Conservation (phyloP, 2,113 vertebrate genomes). For the Chamaea fasciata region DNA sequence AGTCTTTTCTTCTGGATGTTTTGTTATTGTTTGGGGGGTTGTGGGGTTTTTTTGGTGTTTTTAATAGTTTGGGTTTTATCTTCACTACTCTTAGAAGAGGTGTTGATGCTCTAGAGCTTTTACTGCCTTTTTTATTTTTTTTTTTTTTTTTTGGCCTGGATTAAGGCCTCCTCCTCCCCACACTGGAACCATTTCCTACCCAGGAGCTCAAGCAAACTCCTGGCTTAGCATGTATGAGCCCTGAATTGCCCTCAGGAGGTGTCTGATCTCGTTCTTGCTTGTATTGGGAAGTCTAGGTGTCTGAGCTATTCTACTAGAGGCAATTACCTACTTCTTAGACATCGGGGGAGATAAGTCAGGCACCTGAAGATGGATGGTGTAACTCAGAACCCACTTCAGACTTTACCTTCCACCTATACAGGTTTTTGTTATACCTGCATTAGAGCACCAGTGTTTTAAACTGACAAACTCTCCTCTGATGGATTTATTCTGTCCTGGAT, state of each 20-base stretch:
- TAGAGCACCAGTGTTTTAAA: background rate
- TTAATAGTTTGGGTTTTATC: background rate
- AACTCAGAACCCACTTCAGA: background rate
- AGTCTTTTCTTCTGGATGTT: background rate
- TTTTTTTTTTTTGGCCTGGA: background rate
- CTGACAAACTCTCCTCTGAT: background rate
- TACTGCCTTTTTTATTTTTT: background rate
- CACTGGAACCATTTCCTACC: background rate
- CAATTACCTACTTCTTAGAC: background rate
- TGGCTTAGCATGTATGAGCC: background rate
- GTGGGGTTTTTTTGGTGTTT: background rate
- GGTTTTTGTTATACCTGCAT: background rate
- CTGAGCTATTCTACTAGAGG: background rate
- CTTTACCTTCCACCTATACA: background rate
- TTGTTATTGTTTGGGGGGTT: background rate
- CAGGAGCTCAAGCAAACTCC: background rate
- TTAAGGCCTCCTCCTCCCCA: background rate
- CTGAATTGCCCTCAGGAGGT: background rate
- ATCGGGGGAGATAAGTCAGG: background rate
- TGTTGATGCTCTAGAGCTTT: background rate
- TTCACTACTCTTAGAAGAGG: background rate
- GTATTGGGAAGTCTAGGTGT: slow-evolving; percentile 5
- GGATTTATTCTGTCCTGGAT: background rate
- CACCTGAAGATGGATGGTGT: background rate
- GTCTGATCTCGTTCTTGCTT: slow-evolving; percentile 1